These are phyloP conservation scores for Pammene fasciana DNA, from an alignment of 2,888 invertebrate genomes.

Conservation along the genomic window DNA sequence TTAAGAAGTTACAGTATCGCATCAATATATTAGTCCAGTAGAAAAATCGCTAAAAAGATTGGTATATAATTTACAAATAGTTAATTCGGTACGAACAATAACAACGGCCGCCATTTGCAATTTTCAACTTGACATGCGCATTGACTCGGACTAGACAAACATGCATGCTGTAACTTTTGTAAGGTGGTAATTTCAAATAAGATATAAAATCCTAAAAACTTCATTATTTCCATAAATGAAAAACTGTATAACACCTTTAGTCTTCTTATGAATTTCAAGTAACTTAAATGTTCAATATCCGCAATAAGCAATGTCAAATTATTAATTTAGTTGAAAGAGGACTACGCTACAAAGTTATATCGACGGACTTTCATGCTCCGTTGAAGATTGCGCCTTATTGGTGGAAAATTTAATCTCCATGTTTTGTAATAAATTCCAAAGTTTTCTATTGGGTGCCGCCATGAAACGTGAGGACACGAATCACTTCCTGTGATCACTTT, in stretches of 20 bases:
- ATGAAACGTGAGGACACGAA: slow-evolving; percentile 73
- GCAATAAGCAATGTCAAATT: neutral
- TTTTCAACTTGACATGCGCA: slow-evolving; percentile 92
- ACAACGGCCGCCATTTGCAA: slow-evolving; percentile 99
- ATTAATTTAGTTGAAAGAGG: slow-evolving; percentile 3
- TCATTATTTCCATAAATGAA: neutral
- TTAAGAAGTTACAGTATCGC: slow-evolving; percentile 79
- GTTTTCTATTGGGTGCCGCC: slow-evolving; percentile 72
- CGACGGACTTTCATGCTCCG: slow-evolving; percentile 69
- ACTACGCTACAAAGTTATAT: slow-evolving; percentile 63
- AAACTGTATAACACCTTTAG: neutral
- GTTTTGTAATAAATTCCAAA: slow-evolving; percentile 61
- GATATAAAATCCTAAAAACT: slow-evolving; percentile 23
- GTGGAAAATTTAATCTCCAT: slow-evolving; percentile 65
- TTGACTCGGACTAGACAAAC: slow-evolving; percentile 78
- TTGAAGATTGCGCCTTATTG: slow-evolving; percentile 69
- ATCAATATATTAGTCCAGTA: slow-evolving; percentile 81
- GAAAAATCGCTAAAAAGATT: slow-evolving; percentile 86
- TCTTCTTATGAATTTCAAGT: neutral
- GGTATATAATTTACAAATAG: slow-evolving; percentile 88
- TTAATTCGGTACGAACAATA: slow-evolving; percentile 97
- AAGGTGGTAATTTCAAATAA: slow-evolving; percentile 49
- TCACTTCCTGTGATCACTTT: slow-evolving; percentile 70
- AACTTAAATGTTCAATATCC: neutral
- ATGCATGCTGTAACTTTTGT: slow-evolving; percentile 68